Evolutionary conservation across 2,113 vertebrate genomes (phyloP).

Genomic region (Edolisoma coerulescens): DNA sequence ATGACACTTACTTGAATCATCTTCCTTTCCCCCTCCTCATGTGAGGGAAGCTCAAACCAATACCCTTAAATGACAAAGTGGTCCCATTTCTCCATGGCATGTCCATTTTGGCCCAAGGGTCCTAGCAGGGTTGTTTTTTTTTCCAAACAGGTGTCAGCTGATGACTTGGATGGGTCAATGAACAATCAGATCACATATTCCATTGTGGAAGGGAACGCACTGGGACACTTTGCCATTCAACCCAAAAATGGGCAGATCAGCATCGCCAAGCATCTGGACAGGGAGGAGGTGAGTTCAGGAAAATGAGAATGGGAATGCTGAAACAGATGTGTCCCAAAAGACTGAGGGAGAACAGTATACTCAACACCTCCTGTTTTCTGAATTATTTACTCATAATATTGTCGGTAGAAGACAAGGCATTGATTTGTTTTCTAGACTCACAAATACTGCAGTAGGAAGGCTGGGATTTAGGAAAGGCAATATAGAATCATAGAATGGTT

Average conservation of each 20-base stretch:
- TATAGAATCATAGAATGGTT: neutral
- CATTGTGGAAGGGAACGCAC: constrained; percentile 82
- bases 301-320: neutral
- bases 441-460: neutral
- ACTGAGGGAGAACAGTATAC: neutral
- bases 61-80: neutral
- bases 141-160: constrained; percentile 82
- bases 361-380: neutral
- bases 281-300: constrained; percentile 86
- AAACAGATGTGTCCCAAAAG: neutral
- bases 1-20: neutral
- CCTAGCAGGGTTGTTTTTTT: neutral
- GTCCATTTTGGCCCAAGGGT: neutral
- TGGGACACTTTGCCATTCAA: constrained; percentile 85
- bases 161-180: constrained; percentile 84
- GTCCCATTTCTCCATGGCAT: neutral
- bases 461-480: neutral
- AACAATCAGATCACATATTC: constrained; percentile 88
- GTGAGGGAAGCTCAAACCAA: neutral
- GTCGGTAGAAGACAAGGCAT: neutral
- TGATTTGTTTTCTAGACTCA: neutral
- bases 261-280: constrained; percentile 82
- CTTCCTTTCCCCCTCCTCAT: neutral
- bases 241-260: constrained; percentile 82
- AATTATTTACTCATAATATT: neutral